Evolutionary conservation across 1,140 invertebrate species (phyloP).

Genomic region (Drosophila guanche): DNA sequence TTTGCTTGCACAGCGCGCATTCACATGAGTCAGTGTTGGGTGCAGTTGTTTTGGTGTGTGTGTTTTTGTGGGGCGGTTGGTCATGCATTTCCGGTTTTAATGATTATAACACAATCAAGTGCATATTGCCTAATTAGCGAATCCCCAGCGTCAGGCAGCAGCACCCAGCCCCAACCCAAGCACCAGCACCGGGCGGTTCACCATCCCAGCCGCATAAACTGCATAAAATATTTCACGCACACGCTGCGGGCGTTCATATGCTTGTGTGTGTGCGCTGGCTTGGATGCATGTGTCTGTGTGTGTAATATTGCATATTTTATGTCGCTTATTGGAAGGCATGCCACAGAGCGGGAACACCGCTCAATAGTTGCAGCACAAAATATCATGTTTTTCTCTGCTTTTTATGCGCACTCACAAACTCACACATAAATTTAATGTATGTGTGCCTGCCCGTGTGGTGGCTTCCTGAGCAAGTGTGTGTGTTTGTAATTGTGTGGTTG

Average conservation of each 20-base stretch:
- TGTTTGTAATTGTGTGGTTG: conserved; percentile 42
- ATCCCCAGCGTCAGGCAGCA: conserved; percentile 30
- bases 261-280: conserved; percentile 15
- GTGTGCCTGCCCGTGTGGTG: background rate
- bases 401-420: conserved; percentile 1
- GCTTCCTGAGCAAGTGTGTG: background rate
- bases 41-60: conserved; percentile 9
- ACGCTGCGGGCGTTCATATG: conserved; percentile 25
- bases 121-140: conserved; percentile 80
- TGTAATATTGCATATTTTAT: conserved; percentile 56
- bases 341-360: conserved; percentile 27
- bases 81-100: conserved; percentile 75
- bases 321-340: conserved; percentile 63
- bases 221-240: conserved; percentile 71
- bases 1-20: conserved; percentile 12
- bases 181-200: too few species aligned
- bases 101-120: conserved; percentile 81
- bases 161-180: too few species aligned
- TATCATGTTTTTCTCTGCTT: conserved; percentile 15
- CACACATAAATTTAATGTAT: conserved; percentile 1
- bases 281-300: conserved; percentile 5
- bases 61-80: conserved; percentile 21
- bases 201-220: conserved; percentile 64
- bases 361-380: conserved; percentile 45
- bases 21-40: background rate